Conservation (phyloP, 2,797 vertebrate species). For the Gastrophryne carolinensis region DNA sequence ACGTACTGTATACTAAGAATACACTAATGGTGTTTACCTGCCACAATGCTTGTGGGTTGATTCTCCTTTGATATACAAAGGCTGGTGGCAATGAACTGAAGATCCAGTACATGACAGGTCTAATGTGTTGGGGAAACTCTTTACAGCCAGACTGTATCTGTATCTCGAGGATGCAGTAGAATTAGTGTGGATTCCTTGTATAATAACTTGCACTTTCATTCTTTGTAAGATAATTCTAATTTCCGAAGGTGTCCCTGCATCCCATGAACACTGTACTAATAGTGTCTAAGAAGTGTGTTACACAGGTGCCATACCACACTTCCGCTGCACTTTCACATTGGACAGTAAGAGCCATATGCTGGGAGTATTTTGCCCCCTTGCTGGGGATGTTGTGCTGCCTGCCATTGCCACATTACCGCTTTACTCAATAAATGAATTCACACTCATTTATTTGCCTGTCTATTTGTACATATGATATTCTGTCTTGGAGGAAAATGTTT, state of each 20-base stretch:
- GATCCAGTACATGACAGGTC: too few relatives aligned
- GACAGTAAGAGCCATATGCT: background rate
- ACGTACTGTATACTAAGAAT: too few relatives aligned
- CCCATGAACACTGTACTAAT: background rate
- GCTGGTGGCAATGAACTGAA: too few relatives aligned
- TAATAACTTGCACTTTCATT: background rate
- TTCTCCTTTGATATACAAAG: too few relatives aligned
- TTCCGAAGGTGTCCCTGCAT: background rate
- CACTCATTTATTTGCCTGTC: constrained; percentile 23
- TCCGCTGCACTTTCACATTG: background rate
- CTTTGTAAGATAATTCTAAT: background rate
- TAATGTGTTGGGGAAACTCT: too few relatives aligned
- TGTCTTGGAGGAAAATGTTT: too few relatives aligned
- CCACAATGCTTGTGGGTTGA: too few relatives aligned
- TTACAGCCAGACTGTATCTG: too few relatives aligned
- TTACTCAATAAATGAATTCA: constrained; percentile 43
- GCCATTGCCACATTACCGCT: background rate
- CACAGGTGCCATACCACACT: background rate
- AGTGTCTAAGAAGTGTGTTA: background rate
- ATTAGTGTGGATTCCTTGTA: too few relatives aligned
- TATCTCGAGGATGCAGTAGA: too few relatives aligned
- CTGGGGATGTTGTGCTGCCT: background rate
- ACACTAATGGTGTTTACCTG: too few relatives aligned
- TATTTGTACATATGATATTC: background rate
- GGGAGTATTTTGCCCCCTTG: background rate